These are phyloP conservation scores for Speoplatyrhinus poulsoni DNA, from an alignment of 2,113 vertebrate species.

Conservation along the genomic window DNA sequence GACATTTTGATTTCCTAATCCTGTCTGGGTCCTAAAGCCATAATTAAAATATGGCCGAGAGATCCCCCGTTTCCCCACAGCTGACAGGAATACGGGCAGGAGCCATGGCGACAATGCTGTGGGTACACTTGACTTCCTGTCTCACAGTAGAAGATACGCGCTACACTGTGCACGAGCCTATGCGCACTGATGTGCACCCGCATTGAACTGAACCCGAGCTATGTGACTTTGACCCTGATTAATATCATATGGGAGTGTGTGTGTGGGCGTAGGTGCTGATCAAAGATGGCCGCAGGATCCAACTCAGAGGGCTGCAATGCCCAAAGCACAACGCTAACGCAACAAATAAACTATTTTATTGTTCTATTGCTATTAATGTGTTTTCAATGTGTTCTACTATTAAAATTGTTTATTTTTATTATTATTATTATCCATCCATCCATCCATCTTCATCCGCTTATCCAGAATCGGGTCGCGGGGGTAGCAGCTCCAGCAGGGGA, in stretches of 20 bases:
- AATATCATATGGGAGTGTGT: constrained; percentile 44
- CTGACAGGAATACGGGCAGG: constrained; percentile 18
- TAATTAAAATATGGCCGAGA: constrained; percentile 58
- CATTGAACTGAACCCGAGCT: constrained; percentile 19
- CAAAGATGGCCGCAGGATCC: constrained; percentile 49
- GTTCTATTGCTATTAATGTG: too few species aligned
- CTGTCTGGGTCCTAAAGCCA: constrained; percentile 46
- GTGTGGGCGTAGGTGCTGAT: constrained; percentile 43
- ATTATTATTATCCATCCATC: too few species aligned
- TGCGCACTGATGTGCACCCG: background rate
- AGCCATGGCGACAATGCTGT: constrained; percentile 28
- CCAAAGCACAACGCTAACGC: constrained; percentile 39
- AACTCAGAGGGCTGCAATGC: constrained; percentile 56
- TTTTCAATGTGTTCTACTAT: too few species aligned
- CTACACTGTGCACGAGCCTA: background rate
- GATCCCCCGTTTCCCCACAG: constrained; percentile 23
- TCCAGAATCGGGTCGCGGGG: too few species aligned
- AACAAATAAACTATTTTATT: too few species aligned
- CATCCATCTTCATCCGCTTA: too few species aligned
- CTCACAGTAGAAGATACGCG: background rate
- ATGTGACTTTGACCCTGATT: constrained; percentile 38
- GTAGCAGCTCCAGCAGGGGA: too few species aligned
- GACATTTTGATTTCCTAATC: constrained; percentile 48
- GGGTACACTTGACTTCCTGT: constrained; percentile 17
- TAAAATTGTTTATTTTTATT: too few species aligned